Base-by-base conservation (phyloP, 2,797 vertebrate species). In the Notolabrus celidotus region DNA sequence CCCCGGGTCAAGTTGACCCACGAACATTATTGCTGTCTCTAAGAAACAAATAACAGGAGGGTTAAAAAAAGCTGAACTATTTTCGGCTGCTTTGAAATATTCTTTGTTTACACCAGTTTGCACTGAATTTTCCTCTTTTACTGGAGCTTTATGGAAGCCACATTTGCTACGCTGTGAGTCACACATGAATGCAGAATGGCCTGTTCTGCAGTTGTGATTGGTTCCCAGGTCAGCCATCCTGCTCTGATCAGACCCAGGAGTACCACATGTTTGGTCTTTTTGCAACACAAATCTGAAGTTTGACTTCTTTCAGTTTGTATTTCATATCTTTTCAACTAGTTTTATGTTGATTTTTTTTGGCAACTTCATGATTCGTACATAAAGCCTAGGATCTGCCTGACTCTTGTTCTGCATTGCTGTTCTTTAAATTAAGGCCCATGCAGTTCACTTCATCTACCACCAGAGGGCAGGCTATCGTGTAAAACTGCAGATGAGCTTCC, bases 391-490 rank as follows among this genome's bases (percentile, higher is more conserved):
- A 27, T 27, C 9, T 36, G 7, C 20, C 22, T 4, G 2, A 25
- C 20, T 36, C 20, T 7, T 74, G 43, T 27, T 73, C 38, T 45
- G 10, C 50, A 20, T 51, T 22, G 27, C 7, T 3, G 15, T 19
- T 41, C 20, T 43, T 20, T 0, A 23, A 1, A 31, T 31, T 12
- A 15, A 58, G 33, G 20, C 22, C 0, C 23, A 5, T 76, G 78
- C 39, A 77, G 41, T 71, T 65, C 19, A 2, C 0, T 0, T 0
- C 1, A 43, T 1, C 14, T 42, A 31, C 76, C 88, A 77, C 75
- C 31, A 89, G 89, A 77, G 74, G 81, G 85, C 62, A 31, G 58
- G 38, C 61, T 60, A 51, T 10, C 19, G 55, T n/a, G 16, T 11
- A 10, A 25, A 45, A 19, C 23, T 61, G 33, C 14, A 66, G 1